These are phyloP conservation scores for Oegoconia quadripuncta DNA, from an alignment of 2,888 invertebrate species.

Conservation along the genomic window DNA sequence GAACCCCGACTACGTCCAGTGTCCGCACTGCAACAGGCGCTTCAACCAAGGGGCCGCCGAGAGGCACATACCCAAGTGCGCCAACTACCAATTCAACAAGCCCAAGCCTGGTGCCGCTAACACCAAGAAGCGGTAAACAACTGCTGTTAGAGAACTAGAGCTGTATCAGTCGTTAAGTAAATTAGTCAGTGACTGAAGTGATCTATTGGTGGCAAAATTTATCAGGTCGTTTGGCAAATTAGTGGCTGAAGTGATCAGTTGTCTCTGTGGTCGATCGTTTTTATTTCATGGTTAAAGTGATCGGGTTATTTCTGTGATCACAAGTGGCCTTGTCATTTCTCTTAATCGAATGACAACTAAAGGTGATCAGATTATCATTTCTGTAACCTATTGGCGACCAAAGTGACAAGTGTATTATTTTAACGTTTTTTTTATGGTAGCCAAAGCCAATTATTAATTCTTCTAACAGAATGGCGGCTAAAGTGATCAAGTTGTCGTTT, in stretches of 20 bases:
- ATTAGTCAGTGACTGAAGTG: background rate
- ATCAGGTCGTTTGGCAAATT: background rate
- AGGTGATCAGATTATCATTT: too few relatives aligned
- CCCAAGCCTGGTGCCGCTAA: slow-evolving; percentile 66
- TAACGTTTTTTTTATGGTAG: too few relatives aligned
- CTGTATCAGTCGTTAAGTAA: background rate
- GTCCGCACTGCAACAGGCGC: slow-evolving; percentile 91
- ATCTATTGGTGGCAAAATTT: background rate
- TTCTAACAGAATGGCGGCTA: too few relatives aligned
- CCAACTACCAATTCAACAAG: slow-evolving; percentile 89
- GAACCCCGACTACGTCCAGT: slow-evolving; percentile 93
- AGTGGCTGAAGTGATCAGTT: background rate
- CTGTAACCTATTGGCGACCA: too few relatives aligned
- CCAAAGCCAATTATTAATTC: too few relatives aligned
- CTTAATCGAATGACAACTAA: too few relatives aligned
- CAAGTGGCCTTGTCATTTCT: too few relatives aligned
- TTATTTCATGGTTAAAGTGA: background rate
- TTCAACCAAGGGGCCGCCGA: slow-evolving; percentile 93
- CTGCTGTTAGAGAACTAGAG: background rate
- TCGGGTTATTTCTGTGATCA: background rate
- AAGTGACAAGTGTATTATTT: too few relatives aligned
- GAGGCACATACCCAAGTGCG: slow-evolving; percentile 95
- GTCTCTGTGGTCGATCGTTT: background rate
- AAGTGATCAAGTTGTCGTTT: too few relatives aligned
- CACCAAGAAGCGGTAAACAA: slow-evolving; percentile 54